These are phyloP conservation scores for Cololabis saira DNA, from an alignment of 2,113 vertebrate species.

Conservation along the genomic window DNA sequence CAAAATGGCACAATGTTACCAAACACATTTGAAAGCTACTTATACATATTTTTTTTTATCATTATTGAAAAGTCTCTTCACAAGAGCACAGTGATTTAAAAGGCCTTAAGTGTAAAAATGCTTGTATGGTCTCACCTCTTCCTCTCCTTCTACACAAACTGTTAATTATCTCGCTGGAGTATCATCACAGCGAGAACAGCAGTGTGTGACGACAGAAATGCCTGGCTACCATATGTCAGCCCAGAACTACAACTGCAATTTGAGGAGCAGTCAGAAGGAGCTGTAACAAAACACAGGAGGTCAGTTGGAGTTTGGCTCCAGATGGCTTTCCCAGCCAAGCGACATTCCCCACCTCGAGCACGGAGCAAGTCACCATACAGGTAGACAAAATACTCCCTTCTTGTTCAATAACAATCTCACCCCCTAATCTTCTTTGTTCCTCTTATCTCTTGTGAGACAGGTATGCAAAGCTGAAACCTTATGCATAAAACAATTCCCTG, in stretches of 20 bases:
- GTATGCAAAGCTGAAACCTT: conserved; percentile 28
- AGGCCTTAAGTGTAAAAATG: too few species aligned
- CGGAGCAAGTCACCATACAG: conserved; percentile 9
- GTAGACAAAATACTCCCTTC: conserved; percentile 12
- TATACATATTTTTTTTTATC: too few species aligned
- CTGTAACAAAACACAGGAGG: conserved; percentile 38
- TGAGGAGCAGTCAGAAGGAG: conserved; percentile 11
- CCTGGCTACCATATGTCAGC: conserved; percentile 41
- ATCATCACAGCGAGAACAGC: conserved; percentile 1
- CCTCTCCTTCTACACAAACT: conserved; percentile 27
- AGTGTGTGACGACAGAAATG: conserved; percentile 25
- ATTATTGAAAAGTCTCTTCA: too few species aligned
- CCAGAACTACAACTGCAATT: conserved; percentile 9
- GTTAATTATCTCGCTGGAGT: conserved; percentile 29
- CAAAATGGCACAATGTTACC: too few species aligned
- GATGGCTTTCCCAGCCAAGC: conserved; percentile 32
- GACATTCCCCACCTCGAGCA: conserved; percentile 42
- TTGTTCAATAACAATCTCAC: conserved; percentile 4
- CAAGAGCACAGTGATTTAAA: too few species aligned
- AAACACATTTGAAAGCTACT: too few species aligned
- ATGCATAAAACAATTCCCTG: conserved; percentile 10
- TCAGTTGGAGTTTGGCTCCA: conserved; percentile 47
- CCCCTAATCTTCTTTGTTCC: conserved; percentile 18
- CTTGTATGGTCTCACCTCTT: conserved; percentile 9
- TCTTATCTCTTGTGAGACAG: conserved; percentile 4